phyloP scores from a whole-genome alignment of 2,888 invertebrate species.

The Xestia ashworthii region DNA sequence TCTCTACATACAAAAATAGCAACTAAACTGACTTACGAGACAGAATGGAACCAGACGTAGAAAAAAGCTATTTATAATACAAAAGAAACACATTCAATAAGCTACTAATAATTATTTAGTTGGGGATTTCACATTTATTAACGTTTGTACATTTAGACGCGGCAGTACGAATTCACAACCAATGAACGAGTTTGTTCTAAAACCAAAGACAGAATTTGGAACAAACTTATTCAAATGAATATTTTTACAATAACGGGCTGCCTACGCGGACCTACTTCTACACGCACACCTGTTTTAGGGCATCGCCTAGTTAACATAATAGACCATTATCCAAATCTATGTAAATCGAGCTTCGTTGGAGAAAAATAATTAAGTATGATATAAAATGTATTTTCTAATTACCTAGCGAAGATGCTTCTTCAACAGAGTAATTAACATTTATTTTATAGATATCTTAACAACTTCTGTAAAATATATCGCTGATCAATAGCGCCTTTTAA shows the following conservation, averaged over 20 bases:
- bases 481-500: constrained; percentile 41
- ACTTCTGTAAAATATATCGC: constrained; percentile 34
- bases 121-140: constrained; percentile 13
- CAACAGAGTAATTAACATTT: constrained; percentile 30
- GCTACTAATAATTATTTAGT: constrained; percentile 9
- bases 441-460: constrained; percentile 28
- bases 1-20: constrained; percentile 18
- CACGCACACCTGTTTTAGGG: constrained; percentile 10
- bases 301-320: constrained; percentile 17
- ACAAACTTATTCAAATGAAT: constrained; percentile 27
- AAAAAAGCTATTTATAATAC: constrained; percentile 32
- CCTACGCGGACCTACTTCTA: constrained; percentile 31
- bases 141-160: constrained; percentile 33
- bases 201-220: constrained; percentile 8
- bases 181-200: constrained; percentile 16
- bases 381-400: constrained; percentile 12
- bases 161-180: constrained; percentile 23
- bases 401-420: constrained; percentile 9
- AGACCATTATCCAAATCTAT: constrained; percentile 13
- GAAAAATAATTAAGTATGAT: constrained; percentile 23
- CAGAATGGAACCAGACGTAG: constrained; percentile 21
- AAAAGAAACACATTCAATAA: constrained; percentile 27
- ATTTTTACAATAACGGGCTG: constrained; percentile 28
- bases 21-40: constrained; percentile 17
- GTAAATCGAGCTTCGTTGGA: not conserved